A percentile compares a stretch with the other conserved stretches of the same genome.
These are phyloP conservation scores for Gymnocheta viridis DNA, from an alignment of 2,888 invertebrate genomes.

Conservation along the genomic window DNA sequence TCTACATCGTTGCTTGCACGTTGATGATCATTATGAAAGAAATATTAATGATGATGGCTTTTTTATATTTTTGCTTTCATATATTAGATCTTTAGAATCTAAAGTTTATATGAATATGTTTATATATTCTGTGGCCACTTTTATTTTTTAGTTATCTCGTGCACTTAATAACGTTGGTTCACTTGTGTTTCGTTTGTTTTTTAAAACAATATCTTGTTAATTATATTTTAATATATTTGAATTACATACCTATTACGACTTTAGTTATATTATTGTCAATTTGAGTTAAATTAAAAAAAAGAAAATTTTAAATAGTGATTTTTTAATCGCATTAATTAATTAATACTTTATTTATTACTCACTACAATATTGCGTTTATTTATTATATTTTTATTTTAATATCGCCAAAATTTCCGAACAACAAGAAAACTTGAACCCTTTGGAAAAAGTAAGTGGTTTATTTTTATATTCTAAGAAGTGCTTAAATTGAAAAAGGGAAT, in stretches of 20 bases:
- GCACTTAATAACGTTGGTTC: constrained; percentile 63
- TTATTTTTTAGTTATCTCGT: constrained; percentile 67
- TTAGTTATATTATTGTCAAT: neutral
- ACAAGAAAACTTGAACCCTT: constrained; percentile 73
- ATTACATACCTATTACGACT: neutral
- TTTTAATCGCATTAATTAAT: neutral
- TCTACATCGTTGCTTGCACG: neutral
- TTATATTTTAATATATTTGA: neutral
- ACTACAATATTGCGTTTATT: neutral
- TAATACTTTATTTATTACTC: neutral
- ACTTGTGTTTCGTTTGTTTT: constrained; percentile 24
- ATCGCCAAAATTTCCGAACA: constrained; percentile 76
- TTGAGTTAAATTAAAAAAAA: neutral
- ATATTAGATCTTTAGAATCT: constrained; percentile 37
- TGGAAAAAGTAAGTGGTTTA: constrained; percentile 76
- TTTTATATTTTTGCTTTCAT: constrained; percentile 29
- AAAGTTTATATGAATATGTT: no score
- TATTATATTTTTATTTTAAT: neutral
- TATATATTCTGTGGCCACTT: constrained; percentile 54
- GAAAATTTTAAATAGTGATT: neutral
- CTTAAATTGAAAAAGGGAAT: neutral
- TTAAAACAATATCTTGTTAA: neutral
- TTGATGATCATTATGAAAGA: constrained; percentile 38
- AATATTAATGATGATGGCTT: constrained; percentile 11
- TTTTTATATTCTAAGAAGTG: neutral